Evolutionary conservation across 1,140 invertebrate species (phyloP).

Genomic region (Pteromalus puparum): DNA sequence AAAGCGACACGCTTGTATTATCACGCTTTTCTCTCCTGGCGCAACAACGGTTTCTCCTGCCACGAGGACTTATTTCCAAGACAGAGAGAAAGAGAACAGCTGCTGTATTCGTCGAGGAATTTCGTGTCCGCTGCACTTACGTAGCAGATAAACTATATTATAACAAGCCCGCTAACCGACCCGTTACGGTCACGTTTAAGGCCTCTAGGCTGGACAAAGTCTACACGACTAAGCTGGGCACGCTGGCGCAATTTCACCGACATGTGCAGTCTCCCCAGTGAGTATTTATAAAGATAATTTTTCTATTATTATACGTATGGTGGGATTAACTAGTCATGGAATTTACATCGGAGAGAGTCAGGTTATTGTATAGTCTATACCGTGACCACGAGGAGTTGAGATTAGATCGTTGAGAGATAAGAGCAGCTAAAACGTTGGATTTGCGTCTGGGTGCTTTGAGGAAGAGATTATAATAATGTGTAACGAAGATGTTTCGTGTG

Average conservation of each 20-base stretch:
- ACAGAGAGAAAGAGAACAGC: background rate
- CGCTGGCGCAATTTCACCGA: slow-evolving; percentile 72
- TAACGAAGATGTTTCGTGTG: too few species aligned
- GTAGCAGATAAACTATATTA: background rate
- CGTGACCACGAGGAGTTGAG: too few species aligned
- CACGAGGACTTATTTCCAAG: background rate
- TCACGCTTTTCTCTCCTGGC: background rate
- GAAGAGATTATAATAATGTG: too few species aligned
- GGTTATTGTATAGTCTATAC: too few species aligned
- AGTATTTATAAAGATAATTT: slow-evolving; percentile 57
- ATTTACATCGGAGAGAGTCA: too few species aligned
- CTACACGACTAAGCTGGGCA: slow-evolving; percentile 62
- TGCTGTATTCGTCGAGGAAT: background rate
- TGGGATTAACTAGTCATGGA: too few species aligned
- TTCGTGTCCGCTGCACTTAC: background rate
- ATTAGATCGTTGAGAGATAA: too few species aligned
- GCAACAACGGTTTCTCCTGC: background rate
- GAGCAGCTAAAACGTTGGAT: too few species aligned
- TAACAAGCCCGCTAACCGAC: too few species aligned
- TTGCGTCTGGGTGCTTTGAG: too few species aligned
- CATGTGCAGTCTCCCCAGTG: slow-evolving; percentile 64
- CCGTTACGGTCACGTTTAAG: background rate
- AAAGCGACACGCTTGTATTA: background rate
- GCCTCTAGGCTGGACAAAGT: slow-evolving; percentile 39
- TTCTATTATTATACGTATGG: too few species aligned